Conservation (phyloP, 1,140 invertebrate species). For the Bombus vancouverensis region DNA sequence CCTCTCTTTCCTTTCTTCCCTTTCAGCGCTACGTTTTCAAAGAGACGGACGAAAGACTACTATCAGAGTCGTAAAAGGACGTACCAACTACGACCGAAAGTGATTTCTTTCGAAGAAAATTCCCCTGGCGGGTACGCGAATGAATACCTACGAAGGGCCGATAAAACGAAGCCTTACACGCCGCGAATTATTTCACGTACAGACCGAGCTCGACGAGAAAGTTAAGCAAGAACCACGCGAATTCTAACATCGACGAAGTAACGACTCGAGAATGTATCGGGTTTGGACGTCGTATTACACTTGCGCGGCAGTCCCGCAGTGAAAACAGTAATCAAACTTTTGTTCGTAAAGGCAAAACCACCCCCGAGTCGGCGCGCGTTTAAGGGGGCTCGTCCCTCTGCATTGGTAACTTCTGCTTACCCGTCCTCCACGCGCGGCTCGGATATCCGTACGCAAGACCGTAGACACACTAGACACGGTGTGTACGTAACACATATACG, state of each 20-base stretch:
- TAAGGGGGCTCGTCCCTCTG: constrained; percentile 50
- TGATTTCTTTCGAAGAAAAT: not conserved
- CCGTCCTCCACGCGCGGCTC: not conserved
- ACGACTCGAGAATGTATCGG: constrained; percentile 17
- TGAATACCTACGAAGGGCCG: not conserved
- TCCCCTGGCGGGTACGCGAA: fast-evolving
- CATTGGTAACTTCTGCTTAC: constrained; percentile 59
- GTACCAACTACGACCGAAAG: not conserved
- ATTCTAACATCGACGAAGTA: constrained; percentile 33
- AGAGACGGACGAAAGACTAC: not conserved
- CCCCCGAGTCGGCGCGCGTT: constrained; percentile 41
- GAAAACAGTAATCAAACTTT: constrained; percentile 69
- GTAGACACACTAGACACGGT: not conserved
- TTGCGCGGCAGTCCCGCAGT: constrained; percentile 34
- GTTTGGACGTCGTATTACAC: constrained; percentile 47
- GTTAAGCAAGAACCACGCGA: constrained; percentile 1
- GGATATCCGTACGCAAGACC: constrained; percentile 27
- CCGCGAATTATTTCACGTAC: constrained; percentile 8
- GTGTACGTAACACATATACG: not conserved
- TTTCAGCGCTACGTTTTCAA: not conserved
- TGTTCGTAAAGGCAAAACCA: constrained; percentile 47
- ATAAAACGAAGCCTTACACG: not conserved
- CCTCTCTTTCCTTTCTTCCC: not conserved
- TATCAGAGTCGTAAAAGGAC: not conserved
- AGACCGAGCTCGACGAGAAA: not conserved